Base-by-base conservation (phyloP, 2,888 invertebrate genomes). In the Parelbella ahira region DNA sequence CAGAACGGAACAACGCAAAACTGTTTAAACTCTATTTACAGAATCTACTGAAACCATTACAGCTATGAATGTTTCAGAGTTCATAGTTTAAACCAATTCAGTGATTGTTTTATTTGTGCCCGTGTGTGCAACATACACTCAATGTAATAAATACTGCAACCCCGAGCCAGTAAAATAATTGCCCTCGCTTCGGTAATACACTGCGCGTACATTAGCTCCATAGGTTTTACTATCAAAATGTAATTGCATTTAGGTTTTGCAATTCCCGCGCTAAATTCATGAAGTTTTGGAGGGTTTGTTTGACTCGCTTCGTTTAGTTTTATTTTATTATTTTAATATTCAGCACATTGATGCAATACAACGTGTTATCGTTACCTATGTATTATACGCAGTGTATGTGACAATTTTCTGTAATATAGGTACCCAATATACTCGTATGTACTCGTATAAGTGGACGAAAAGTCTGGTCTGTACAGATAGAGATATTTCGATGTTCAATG, bases 21-120 rank as follows among this genome's bases (percentile, higher is more conserved):
- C 12, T 33, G 15, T 41, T 32, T 15, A 2, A 27, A 11, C n/a
- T 32, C 30, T 32, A 25, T 32, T 38, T 32, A 25, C 9, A 25
- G 24, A 33, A 27, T 20, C 30, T 32, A 25, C 9, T 19, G 24
- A 33, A 27, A 13, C 39, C 39, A 41, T 41, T 32, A 41, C n/a
- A 33, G 27, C 28, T 28, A 41, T 41, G 34, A 34, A 41, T 21
- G 41, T 7, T 39, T 10, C 28, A 41, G 28, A 41, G 41, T 41
- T 33, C 41, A 34, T 34, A 41, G 41, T 41, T 27, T 28, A 41
- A 32, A 41, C 32, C 41, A 33, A 41, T 41, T 41, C 15, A 33
- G 20, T 27, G 33, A 41, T 41, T 33, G 34, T 41, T 41, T 41
- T 34, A 41, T 41, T 41, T 28, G 41, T 19, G 27, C 28, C 28